Evolutionary conservation across 2,113 vertebrate genomes (phyloP).

Genomic region (Gracilinanus agilis): DNA sequence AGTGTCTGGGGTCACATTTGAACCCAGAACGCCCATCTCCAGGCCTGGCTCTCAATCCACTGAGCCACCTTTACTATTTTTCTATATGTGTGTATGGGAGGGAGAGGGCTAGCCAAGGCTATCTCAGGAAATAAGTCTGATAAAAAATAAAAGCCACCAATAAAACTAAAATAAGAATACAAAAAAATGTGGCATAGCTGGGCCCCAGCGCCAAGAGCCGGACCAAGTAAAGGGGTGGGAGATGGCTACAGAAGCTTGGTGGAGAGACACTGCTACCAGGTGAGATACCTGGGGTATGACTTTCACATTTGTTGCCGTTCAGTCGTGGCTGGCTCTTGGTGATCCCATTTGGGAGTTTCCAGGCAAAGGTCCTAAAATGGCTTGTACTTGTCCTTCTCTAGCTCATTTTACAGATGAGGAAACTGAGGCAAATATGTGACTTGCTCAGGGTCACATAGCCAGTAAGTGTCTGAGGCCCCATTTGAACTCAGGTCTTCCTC

Average conservation of each 20-base stretch:
- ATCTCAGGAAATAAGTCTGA: neutral
- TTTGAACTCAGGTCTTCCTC: neutral
- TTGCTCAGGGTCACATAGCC: too few species aligned
- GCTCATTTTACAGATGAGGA: neutral
- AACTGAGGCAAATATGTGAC: neutral
- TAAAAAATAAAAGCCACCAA: neutral
- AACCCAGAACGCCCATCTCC: too few species aligned
- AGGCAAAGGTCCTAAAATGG: too few species aligned
- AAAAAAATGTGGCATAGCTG: conserved; percentile 75
- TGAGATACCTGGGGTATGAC: neutral
- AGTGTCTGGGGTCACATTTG: too few species aligned
- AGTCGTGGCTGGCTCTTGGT: neutral
- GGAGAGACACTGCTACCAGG: neutral
- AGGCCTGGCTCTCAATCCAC: too few species aligned
- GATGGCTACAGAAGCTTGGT: neutral
- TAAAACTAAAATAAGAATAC: neutral
- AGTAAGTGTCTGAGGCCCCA: neutral
- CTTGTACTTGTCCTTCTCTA: neutral
- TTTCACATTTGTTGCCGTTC: too few species aligned
- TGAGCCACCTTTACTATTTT: neutral
- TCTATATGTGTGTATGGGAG: neutral
- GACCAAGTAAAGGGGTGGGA: too few species aligned
- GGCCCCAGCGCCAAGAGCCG: conserved; percentile 48
- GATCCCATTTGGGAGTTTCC: neutral
- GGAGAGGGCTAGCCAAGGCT: neutral